Conservation (phyloP, 2,888 invertebrate genomes). For the Tipula helvola region DNA sequence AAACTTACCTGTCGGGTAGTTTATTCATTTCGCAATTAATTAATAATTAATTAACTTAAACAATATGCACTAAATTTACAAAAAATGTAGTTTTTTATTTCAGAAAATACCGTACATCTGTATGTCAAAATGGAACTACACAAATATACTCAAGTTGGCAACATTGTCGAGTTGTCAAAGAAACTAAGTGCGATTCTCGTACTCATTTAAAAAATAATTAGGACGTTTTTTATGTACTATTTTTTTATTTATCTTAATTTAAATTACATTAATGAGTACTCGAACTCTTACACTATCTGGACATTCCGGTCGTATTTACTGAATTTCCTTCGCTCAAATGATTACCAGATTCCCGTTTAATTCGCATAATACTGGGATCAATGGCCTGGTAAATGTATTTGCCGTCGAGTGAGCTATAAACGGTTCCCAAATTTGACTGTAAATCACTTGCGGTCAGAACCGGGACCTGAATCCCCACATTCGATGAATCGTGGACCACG, state of each 20-base stretch:
- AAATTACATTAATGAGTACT: not conserved
- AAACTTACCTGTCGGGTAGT: not conserved
- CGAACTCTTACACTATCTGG: not conserved
- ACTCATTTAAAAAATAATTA: not conserved
- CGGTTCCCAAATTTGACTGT: not conserved
- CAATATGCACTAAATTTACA: not conserved
- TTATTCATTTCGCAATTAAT: not conserved
- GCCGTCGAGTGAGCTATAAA: not conserved
- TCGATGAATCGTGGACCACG: not conserved
- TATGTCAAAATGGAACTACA: not conserved
- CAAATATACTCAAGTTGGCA: not conserved
- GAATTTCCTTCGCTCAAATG: not conserved
- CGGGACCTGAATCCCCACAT: slow-evolving; percentile 5
- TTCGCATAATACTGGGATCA: slow-evolving; percentile 6
- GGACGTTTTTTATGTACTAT: not conserved
- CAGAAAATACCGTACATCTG: not conserved
- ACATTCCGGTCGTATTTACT: not conserved
- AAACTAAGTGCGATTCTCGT: not conserved
- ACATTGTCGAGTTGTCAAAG: not conserved
- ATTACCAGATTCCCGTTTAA: not conserved
- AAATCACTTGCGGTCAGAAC: not conserved
- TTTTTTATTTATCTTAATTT: not conserved
- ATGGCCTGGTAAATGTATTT: slow-evolving; percentile 11
- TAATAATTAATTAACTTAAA: not conserved
- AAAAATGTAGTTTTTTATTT: not conserved